Conservation (phyloP, 2,888 invertebrate genomes). For the Teinopalpus imperialis region DNA sequence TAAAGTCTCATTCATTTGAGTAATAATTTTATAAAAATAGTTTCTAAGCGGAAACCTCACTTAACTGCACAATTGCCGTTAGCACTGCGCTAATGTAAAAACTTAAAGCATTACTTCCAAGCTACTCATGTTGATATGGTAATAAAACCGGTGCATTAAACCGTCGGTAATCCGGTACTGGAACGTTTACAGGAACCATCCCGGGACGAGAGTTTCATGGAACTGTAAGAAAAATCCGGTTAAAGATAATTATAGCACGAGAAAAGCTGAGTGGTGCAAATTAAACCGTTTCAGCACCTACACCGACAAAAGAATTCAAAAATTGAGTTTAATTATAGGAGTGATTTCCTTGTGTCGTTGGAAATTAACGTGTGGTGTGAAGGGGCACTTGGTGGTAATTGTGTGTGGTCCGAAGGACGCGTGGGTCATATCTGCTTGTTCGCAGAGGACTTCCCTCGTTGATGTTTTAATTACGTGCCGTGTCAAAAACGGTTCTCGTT, state of each 20-base stretch:
- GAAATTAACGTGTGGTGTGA: constrained; percentile 58
- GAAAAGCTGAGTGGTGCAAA: constrained; percentile 48
- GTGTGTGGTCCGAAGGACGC: constrained; percentile 54
- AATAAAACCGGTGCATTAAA: constrained; percentile 31
- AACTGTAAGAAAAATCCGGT: constrained; percentile 42
- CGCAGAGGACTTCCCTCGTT: constrained; percentile 35
- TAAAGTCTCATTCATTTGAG: constrained; percentile 1
- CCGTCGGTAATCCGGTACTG: constrained; percentile 33
- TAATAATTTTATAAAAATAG: constrained; percentile 1
- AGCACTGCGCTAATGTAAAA: constrained; percentile 18
- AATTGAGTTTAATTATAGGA: constrained; percentile 63
- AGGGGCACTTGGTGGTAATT: constrained; percentile 65
- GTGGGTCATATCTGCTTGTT: constrained; percentile 45
- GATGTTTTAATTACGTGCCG: constrained; percentile 51
- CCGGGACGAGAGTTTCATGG: constrained; percentile 26
- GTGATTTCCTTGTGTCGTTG: constrained; percentile 56
- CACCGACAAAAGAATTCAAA: constrained; percentile 43
- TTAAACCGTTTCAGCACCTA: constrained; percentile 47
- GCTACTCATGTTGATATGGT: constrained; percentile 28
- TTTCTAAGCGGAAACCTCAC: constrained; percentile 4
- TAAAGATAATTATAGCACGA: constrained; percentile 48
- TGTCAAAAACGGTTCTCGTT: constrained; percentile 47
- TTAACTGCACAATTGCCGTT: constrained; percentile 12
- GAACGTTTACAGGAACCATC: neutral
- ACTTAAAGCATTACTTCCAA: constrained; percentile 23